Evolutionary conservation across 1,140 invertebrate genomes (phyloP), one percentile per base, ranked within the genome.

Genomic region (Heliconius eleuchia): DNA sequence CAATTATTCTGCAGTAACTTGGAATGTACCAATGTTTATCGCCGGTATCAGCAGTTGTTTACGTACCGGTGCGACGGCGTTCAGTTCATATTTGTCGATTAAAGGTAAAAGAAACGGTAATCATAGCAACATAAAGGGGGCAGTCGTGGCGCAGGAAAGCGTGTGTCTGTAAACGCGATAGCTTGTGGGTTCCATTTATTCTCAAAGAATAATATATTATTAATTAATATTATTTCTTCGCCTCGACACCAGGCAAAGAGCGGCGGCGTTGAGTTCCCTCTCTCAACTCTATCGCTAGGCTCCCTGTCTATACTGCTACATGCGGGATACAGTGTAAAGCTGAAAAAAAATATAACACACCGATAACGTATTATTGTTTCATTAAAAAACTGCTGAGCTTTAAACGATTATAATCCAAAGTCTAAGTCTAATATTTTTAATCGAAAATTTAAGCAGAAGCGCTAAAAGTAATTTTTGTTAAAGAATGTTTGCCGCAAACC

Each of bases 1-100:
- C 86, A 92, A 92, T 94, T 91, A 92, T 92, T 91, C 91, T 85
- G 76, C 82, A 84, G 86, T 90, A 85, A 89, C 86, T 89, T 88
- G 84, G 80, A 83, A 84, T 83, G 80, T 86, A 86, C 87, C 85
- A 89, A 88, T 85, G 84, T 86, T 91, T 89, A 88, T 87, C 84
- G 81, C 76, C 42, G 78, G 50, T 73, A 82, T 82, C 80, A 77
- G 83, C 79, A 52, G 77, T 60, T 60, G 55, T 79, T 74, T 42
- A 23, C n/a, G 52, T 66, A 27, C 60, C 60, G 27, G 13, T 13
- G 60, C 60, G 60, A 13, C 13, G 7, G 16, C n/a, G 34, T 37
- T 37, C 55, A 1, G 6, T 3, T 23, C 55, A 23, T 57, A 57
- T 57, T 4, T 6, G 3, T 66, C 9, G 9, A 16, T 27, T 66